Evolutionary conservation across 1,140 invertebrate genomes (phyloP).

Genomic region (Ladona fulva): DNA sequence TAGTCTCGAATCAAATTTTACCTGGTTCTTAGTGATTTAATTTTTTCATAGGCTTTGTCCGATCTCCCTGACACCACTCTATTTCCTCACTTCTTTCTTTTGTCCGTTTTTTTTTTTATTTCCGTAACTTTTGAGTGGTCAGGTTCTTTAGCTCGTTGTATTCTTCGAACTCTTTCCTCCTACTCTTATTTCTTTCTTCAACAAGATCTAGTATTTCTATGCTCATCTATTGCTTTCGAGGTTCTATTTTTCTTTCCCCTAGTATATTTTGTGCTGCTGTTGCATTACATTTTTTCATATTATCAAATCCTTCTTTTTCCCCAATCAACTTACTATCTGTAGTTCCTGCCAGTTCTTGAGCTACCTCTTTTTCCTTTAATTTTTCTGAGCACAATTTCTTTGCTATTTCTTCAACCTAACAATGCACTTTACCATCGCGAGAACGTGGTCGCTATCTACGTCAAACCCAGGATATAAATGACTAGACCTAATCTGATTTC

Average conservation of each 20-base stretch:
- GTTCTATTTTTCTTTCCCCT: neutral
- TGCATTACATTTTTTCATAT: neutral
- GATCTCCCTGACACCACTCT: neutral
- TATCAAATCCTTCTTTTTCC: neutral
- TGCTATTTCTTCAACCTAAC: neutral
- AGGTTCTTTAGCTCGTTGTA: neutral
- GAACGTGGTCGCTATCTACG: neutral
- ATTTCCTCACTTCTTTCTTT: neutral
- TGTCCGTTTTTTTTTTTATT: neutral
- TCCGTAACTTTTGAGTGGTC: neutral
- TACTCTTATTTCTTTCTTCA: neutral
- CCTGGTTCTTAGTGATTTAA: neutral
- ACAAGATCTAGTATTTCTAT: neutral
- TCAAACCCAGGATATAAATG: neutral
- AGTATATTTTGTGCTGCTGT: neutral
- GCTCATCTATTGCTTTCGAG: neutral
- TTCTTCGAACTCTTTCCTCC: neutral
- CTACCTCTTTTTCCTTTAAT: neutral
- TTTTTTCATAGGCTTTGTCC: neutral
- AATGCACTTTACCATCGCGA: neutral
- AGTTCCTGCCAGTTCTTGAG: neutral
- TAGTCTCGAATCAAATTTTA: too few species aligned
- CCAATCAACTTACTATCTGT: neutral
- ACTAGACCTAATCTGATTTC: neutral
- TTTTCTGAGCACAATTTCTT: neutral